These are phyloP conservation scores for Cataglyphis rosenhaueri DNA, from an alignment of 2,888 invertebrate species.

Conservation along the genomic window DNA sequence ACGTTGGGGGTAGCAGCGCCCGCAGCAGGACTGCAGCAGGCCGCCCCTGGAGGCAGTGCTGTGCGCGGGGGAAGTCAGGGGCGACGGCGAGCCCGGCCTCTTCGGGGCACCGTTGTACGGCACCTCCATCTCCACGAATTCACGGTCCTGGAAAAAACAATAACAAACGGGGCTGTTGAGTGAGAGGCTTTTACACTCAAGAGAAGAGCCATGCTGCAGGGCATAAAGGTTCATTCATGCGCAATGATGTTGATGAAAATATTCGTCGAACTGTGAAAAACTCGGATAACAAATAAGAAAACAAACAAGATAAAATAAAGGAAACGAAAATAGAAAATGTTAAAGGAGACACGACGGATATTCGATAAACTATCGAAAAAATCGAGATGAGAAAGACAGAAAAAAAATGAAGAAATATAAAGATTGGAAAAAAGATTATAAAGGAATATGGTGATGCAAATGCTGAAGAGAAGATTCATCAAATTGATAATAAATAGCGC, in stretches of 20 bases:
- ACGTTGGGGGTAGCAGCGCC: slow-evolving; percentile 93
- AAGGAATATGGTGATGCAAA: not conserved
- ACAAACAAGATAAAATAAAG: not conserved
- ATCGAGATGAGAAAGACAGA: not conserved
- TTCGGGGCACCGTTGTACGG: slow-evolving; percentile 97
- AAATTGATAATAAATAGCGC: not conserved
- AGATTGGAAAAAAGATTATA: not conserved
- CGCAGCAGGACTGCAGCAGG: slow-evolving; percentile 93
- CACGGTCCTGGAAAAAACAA: slow-evolving; percentile 91
- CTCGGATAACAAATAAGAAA: not conserved
- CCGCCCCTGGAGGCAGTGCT: slow-evolving; percentile 91
- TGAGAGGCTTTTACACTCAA: not conserved
- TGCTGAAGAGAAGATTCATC: not conserved
- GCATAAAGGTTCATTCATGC: not conserved
- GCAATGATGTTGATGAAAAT: slow-evolving; percentile 5
- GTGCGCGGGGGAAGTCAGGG: slow-evolving; percentile 94
- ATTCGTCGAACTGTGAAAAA: slow-evolving; percentile 10
- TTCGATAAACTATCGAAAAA: not conserved
- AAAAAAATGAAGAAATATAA: not conserved
- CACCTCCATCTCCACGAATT: slow-evolving; percentile 98
- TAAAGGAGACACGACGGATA: slow-evolving; percentile 5
- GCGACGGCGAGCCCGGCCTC: slow-evolving; percentile 95
- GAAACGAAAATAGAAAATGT: not conserved
- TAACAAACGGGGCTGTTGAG: slow-evolving; percentile 28
- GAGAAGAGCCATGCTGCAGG: not conserved